Percentiles rank a stretch among this genome's conserved stretches.
Conservation (phyloP, 2,797 vertebrate species). For the Rousettus madagascariensis region DNA sequence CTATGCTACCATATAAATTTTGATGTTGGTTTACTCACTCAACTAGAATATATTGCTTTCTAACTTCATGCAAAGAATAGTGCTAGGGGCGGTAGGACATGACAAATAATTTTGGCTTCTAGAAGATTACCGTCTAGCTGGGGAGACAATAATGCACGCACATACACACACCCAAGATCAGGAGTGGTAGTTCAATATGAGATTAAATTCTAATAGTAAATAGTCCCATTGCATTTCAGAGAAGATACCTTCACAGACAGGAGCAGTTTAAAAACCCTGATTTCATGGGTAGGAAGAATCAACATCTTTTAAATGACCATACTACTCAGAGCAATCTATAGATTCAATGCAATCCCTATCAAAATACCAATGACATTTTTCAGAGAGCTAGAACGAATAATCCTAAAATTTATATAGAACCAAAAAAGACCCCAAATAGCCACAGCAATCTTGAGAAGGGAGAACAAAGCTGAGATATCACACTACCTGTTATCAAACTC, state of each 20-base stretch:
- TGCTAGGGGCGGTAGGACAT: not conserved
- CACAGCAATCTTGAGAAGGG: too few relatives aligned
- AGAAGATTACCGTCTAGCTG: not conserved
- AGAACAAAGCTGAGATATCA: too few relatives aligned
- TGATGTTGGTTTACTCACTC: not conserved
- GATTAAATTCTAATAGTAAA: not conserved
- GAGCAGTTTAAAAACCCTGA: not conserved
- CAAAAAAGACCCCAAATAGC: too few relatives aligned
- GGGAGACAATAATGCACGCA: not conserved
- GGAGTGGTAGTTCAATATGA: not conserved
- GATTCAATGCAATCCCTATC: too few relatives aligned
- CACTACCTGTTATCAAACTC: too few relatives aligned
- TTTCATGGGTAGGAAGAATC: not conserved
- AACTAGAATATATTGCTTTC: not conserved
- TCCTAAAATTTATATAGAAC: too few relatives aligned
- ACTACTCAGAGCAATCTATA: too few relatives aligned
- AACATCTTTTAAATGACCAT: too few relatives aligned
- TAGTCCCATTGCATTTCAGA: not conserved
- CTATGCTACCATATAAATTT: not conserved
- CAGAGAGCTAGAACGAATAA: too few relatives aligned
- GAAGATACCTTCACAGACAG: not conserved
- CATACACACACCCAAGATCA: not conserved
- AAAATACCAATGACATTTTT: too few relatives aligned
- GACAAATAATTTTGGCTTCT: conserved; percentile 20
- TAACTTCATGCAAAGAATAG: not conserved